phyloP scores from a whole-genome alignment of 2,113 vertebrate genomes.

The Gavia stellata region DNA sequence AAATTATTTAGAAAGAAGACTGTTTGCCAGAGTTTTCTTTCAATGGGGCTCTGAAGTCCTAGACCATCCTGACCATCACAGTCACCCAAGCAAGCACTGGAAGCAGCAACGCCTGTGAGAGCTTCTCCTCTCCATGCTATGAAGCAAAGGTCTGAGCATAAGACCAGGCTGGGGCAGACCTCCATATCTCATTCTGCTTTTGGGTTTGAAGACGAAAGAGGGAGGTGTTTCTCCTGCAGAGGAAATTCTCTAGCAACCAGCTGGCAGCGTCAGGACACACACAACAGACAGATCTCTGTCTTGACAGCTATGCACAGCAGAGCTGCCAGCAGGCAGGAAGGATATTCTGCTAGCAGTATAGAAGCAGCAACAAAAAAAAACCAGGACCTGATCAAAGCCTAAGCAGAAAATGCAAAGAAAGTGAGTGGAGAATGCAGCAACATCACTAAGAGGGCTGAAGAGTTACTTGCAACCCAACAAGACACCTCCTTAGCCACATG shows the following conservation, averaged over 20 bases:
- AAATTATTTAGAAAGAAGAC: background rate
- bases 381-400: background rate
- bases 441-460: accelerated
- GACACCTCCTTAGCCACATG: background rate
- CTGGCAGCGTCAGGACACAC: background rate
- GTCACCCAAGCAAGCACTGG: background rate
- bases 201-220: background rate
- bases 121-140: background rate
- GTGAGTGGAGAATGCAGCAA: background rate
- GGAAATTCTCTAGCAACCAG: background rate
- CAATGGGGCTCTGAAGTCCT: background rate
- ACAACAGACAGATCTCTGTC: background rate
- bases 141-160: background rate
- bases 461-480: background rate
- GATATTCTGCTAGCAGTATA: background rate
- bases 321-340: background rate
- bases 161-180: background rate
- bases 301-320: background rate
- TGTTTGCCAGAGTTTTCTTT: background rate
- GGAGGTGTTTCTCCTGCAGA: background rate
- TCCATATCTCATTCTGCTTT: background rate
- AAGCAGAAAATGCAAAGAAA: background rate
- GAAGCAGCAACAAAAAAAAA: background rate
- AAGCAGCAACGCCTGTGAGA: background rate
- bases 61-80: background rate